phyloP scores from a whole-genome alignment of 2,888 invertebrate species.

The Nomada hirtipes region DNA sequence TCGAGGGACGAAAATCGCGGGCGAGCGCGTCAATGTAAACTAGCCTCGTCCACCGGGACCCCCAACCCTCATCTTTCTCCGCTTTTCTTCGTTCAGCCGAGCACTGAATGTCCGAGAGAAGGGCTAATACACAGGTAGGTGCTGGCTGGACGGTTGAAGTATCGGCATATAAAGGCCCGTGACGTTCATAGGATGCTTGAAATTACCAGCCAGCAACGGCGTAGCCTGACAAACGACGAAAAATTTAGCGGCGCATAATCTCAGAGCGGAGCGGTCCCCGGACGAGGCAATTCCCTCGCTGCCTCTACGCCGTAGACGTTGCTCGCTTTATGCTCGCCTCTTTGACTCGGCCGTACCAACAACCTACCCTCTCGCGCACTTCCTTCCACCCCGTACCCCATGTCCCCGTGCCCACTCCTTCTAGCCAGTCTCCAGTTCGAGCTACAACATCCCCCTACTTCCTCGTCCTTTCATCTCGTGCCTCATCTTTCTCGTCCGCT shows the following conservation, averaged over 20 bases:
- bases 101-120: conserved; percentile 47
- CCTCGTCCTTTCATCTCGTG: conserved; percentile 76
- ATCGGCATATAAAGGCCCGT: conserved; percentile 66
- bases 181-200: conserved; percentile 51
- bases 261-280: conserved; percentile 55
- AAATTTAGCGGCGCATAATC: conserved; percentile 77
- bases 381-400: conserved; percentile 27
- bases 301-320: conserved; percentile 68
- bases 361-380: conserved; percentile 58
- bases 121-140: conserved; percentile 31
- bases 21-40: conserved; percentile 52
- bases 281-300: conserved; percentile 71
- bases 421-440: conserved; percentile 23
- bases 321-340: conserved; percentile 77
- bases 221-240: conserved; percentile 71
- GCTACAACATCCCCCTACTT: conserved; percentile 13
- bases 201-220: conserved; percentile 59
- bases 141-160: conserved; percentile 52
- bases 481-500: conserved; percentile 74
- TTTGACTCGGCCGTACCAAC: conserved; percentile 75
- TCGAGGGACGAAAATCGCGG: conserved; percentile 50
- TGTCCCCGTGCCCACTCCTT: conserved; percentile 18
- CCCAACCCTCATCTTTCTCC: conserved; percentile 26
- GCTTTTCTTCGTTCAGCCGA: conserved; percentile 21
- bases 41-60: not conserved